phyloP scores from a whole-genome alignment of 2,888 invertebrate species.

The Cistogaster globosa region DNA sequence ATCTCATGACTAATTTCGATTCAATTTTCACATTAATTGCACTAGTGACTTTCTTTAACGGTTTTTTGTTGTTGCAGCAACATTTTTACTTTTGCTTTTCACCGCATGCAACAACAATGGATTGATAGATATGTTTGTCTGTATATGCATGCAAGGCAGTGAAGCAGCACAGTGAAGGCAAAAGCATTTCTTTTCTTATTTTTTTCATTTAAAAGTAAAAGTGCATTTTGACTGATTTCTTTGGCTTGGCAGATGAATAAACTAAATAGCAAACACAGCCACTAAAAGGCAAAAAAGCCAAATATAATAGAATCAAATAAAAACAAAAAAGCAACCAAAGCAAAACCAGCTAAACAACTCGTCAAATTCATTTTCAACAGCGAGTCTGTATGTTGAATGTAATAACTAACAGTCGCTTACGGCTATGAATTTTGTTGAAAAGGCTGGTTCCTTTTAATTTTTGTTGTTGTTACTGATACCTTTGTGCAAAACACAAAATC shows the following conservation, averaged over 20 bases:
- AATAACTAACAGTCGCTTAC: neutral
- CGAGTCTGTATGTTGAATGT: constrained; percentile 45
- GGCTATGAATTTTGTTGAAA: constrained; percentile 22
- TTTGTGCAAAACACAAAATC: constrained; percentile 36
- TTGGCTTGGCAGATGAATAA: constrained; percentile 70
- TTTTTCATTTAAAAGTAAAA: constrained; percentile 79
- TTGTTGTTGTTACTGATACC: constrained; percentile 5
- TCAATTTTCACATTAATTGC: constrained; percentile 73
- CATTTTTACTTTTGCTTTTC: constrained; percentile 70
- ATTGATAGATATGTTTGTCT: neutral
- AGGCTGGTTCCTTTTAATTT: constrained; percentile 29
- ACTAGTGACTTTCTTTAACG: constrained; percentile 70
- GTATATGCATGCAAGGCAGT: constrained; percentile 67
- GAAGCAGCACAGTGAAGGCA: constrained; percentile 72
- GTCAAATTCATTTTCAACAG: constrained; percentile 52
- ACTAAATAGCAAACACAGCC: constrained; percentile 29
- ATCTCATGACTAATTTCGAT: constrained; percentile 75
- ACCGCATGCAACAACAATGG: constrained; percentile 62
- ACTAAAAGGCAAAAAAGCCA: constrained; percentile 34
- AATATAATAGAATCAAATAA: constrained; percentile 51
- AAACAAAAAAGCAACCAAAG: constrained; percentile 26
- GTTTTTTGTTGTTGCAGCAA: constrained; percentile 54
- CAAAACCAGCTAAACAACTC: constrained; percentile 67
- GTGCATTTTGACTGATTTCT: constrained; percentile 82
- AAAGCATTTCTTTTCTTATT: constrained; percentile 61